These are phyloP conservation scores for Entosphenus tridentatus DNA, from an alignment of 2,113 vertebrate species.

Conservation along the genomic window DNA sequence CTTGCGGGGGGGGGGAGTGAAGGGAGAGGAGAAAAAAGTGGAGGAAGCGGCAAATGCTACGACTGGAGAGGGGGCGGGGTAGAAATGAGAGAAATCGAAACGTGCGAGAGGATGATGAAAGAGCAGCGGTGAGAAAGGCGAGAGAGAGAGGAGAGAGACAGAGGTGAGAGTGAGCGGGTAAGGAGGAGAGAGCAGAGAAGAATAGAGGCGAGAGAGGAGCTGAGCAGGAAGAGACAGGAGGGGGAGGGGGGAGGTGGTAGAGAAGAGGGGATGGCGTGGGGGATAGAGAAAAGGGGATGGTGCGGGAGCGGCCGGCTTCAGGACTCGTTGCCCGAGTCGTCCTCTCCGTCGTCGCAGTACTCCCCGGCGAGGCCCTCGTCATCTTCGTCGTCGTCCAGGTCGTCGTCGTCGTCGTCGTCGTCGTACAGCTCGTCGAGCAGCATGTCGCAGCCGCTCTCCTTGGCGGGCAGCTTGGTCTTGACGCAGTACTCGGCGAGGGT, in stretches of 20 bases:
- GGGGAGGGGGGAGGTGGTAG: background rate
- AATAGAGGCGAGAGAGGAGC: too few species aligned
- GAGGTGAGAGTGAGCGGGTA: too few species aligned
- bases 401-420: slow-evolving; percentile 71
- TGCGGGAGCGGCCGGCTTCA: background rate
- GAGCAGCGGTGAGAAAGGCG: background rate
- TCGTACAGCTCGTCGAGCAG: slow-evolving; percentile 93
- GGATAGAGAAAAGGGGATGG: background rate
- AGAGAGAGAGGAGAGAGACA: background rate
- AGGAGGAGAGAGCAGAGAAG: too few species aligned
- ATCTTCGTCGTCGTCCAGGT: slow-evolving; percentile 45
- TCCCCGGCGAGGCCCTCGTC: slow-evolving; percentile 13
- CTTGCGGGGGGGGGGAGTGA: background rate
- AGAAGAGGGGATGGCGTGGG: background rate
- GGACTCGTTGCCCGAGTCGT: slow-evolving; percentile 76
- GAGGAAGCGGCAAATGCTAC: background rate
- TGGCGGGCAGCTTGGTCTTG: slow-evolving; percentile 92
- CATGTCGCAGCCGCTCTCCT: slow-evolving; percentile 92
- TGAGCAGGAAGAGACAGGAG: background rate
- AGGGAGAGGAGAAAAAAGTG: background rate
- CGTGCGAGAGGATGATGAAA: background rate
- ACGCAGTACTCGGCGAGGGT: slow-evolving; percentile 83
- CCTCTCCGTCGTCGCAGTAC: slow-evolving; percentile 46
- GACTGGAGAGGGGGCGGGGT: background rate
- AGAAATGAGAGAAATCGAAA: background rate